Evolutionary conservation across 2,113 vertebrate species (phyloP), one percentile per base, ranked within the genome.

Genomic region (Malurus elegans): DNA sequence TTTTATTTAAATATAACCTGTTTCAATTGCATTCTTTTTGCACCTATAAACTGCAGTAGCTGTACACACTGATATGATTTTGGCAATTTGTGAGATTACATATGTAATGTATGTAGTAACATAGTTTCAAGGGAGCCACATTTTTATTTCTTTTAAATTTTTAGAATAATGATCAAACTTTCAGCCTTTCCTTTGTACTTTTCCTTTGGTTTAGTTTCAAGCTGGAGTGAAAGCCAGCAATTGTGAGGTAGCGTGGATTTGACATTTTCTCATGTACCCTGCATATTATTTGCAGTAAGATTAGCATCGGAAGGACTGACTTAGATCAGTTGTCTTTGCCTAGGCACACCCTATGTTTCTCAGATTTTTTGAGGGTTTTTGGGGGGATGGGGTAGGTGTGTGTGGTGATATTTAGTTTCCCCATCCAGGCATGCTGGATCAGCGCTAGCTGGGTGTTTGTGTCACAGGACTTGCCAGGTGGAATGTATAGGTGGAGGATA

Each of bases 271-370:
- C 81, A 66, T 96, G 92, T 96, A 95, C 62, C 87, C 69, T 4
- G 14, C 79, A 81, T 95, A 97, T 92, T 96, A 86, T 95, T 95
- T 94, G 81, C 91, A 93, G 89, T 69, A 81, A 97, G 92, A 97
- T 97, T 96, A 95, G 82, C 89, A 96, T 93, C 83, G 80, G 80
- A 79, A 94, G 76, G 45, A 66, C 62, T 92, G 84, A 72, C 61
- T 92, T 86, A 85, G 88, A 96, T 92, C 91, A 58, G 66, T 96
- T 90, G 78, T 90, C 94, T 75, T 86, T 89, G 71, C 86, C 88
- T 94, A 69, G 78, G 69, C 50, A 34, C 2, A 3, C 48, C 11
- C 58, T 58, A 19, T 58, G 64, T 93, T 88, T 72, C 78, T 85
- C 66, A 66, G 44, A 24, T 64, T 28, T 70, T 32, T 79, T 65